Evolutionary conservation across 2,888 invertebrate genomes (phyloP).

Genomic region (Caenorhabditis plicata): DNA sequence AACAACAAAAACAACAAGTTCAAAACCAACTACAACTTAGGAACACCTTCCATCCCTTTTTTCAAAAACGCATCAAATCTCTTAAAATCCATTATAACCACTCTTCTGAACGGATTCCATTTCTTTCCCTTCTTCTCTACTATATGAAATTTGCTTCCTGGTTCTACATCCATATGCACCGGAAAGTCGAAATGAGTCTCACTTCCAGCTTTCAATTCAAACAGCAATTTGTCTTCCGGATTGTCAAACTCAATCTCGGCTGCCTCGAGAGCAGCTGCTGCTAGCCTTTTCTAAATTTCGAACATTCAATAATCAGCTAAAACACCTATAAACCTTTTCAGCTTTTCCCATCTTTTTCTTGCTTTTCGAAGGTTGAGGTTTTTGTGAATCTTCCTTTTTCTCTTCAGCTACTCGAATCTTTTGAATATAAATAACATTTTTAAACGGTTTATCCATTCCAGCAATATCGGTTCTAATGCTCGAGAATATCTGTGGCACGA

Average conservation of each 20-base stretch:
- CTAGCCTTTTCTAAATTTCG: constrained; percentile 40
- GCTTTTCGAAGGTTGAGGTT: constrained; percentile 13
- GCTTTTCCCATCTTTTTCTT: constrained; percentile 55
- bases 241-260: constrained; percentile 54
- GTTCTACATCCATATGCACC: constrained; percentile 59
- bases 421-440: constrained; percentile 42
- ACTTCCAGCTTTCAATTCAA: constrained; percentile 37
- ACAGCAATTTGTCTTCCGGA: constrained; percentile 51
- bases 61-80: constrained; percentile 25
- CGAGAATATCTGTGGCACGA: constrained; percentile 50
- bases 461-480: constrained; percentile 33
- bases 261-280: constrained; percentile 40
- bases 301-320: neutral
- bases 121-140: constrained; percentile 49
- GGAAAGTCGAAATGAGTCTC: constrained; percentile 54
- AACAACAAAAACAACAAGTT: constrained; percentile 1
- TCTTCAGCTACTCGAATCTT: constrained; percentile 37
- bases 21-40: neutral
- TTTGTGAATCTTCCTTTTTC: constrained; percentile 6
- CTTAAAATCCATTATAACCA: constrained; percentile 38
- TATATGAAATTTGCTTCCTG: constrained; percentile 56
- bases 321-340: constrained; percentile 13
- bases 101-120: constrained; percentile 52
- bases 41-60: constrained; percentile 8
- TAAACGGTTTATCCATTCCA: constrained; percentile 18